These are phyloP conservation scores for Eudasyphora cyanicolor DNA, from an alignment of 2,888 invertebrate species.

Conservation along the genomic window DNA sequence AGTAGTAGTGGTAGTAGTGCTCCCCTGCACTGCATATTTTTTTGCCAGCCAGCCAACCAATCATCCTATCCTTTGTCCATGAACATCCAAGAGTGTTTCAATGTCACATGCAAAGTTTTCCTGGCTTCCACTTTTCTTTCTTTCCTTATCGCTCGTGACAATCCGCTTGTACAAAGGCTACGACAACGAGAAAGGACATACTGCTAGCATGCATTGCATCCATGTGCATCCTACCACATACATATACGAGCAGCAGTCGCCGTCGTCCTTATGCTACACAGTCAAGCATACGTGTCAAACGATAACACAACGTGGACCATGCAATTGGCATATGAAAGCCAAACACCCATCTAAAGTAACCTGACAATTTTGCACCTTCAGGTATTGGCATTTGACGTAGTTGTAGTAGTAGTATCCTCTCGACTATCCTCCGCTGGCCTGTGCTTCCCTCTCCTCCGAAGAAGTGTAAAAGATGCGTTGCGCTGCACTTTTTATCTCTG, in stretches of 20 bases:
- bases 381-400: constrained; percentile 17
- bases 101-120: constrained; percentile 57
- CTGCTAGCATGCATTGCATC: constrained; percentile 35
- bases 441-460: too few species aligned
- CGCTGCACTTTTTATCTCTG: neutral
- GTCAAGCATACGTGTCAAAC: constrained; percentile 41
- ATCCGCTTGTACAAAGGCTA: constrained; percentile 1
- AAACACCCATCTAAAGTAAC: constrained; percentile 15
- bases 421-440: too few species aligned
- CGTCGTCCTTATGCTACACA: neutral
- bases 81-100: constrained; percentile 49
- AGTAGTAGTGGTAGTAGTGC: too few species aligned
- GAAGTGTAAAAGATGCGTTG: neutral
- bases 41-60: neutral
- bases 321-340: neutral
- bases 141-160: neutral
- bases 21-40: neutral
- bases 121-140: neutral
- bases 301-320: constrained; percentile 39
- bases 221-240: neutral
- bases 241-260: neutral
- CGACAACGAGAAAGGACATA: constrained; percentile 11
- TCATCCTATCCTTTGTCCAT: constrained; percentile 21
- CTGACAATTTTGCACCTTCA: constrained; percentile 46
- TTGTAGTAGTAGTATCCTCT: too few species aligned